Evolutionary conservation across 2,113 vertebrate species (phyloP), one percentile per base, ranked within the genome.

Genomic region (Onychorhynchus coronatus): DNA sequence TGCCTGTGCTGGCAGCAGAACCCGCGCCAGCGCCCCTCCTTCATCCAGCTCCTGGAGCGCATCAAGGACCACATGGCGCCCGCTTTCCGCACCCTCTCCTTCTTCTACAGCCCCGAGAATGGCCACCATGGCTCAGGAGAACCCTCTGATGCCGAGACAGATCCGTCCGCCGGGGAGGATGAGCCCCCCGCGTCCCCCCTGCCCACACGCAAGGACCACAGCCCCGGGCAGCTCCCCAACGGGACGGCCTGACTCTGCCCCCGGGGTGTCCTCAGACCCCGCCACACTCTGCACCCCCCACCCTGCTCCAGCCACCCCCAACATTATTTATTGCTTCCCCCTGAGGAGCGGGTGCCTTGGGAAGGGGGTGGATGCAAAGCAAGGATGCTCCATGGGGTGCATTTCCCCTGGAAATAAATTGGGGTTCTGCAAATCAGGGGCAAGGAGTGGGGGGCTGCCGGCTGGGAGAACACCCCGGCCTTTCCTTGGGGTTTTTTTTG

Each of bases 1-100:
- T 91, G 85, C 33, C 94, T 91, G 91, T 98, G 98, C 95, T 98
- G 98, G 98, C 98, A 98, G 88, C 98, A 98, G 93, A 98, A 97
- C 79, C 98, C 98, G 0, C 98, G 98, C n/a, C 97, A 97, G 49
- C 97, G 98, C 5, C 98, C 98, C 0, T 95, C 97, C 50, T 98
- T 98, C 83, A 4, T 96, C 24, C 97, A 98, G 89, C 98, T 98
- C 37, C 96, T 98, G 95, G 97, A 98, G 88, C 95, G 95, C 94
- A 97, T 98, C 72, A 96, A 91, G 91, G 97, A 97, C 14, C 96
- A 98, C 59, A 97, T 98, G 88, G 94, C 66, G 0, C 92, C 97
- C 11, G 70, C 94, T 22, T 98, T 98, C 97, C 97, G 92, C 39
- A 88, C 92, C 71, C 92, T 97, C 28, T 98, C 98, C 89, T 98